phyloP scores from a whole-genome alignment of 2,888 invertebrate genomes.

The Lissonota sp. region DNA sequence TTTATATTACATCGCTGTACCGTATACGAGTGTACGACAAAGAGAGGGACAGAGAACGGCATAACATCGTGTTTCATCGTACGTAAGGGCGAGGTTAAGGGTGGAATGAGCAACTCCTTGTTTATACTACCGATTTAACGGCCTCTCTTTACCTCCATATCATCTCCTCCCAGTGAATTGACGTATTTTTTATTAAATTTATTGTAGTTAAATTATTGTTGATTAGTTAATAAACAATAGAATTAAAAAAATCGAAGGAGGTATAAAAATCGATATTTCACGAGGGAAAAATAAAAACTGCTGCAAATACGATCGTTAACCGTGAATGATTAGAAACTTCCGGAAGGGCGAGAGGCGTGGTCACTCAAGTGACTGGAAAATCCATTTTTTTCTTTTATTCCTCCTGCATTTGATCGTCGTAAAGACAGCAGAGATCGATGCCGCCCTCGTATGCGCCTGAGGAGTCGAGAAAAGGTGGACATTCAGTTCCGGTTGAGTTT shows the following conservation, averaged over 20 bases:
- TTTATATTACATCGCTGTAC: conserved; percentile 38
- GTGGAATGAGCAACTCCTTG: conserved; percentile 24
- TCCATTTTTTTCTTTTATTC: conserved; percentile 22
- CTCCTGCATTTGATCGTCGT: conserved; percentile 2
- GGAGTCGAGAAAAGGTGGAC: no score
- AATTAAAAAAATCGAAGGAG: background rate
- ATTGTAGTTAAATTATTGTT: no score
- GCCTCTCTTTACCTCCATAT: conserved; percentile 76
- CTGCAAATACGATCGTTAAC: conserved; percentile 12
- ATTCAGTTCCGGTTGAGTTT: no score
- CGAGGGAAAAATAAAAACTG: conserved; percentile 1
- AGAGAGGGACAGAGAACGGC: conserved; percentile 60
- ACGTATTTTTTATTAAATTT: no score
- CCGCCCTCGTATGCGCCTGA: conserved; percentile 23
- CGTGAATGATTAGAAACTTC: conserved; percentile 39
- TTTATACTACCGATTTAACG: conserved; percentile 64
- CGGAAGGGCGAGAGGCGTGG: conserved; percentile 53
- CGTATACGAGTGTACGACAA: conserved; percentile 13
- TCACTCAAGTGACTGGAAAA: background rate
- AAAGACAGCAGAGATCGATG: conserved; percentile 8
- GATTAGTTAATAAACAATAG: background rate
- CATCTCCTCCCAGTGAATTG: conserved; percentile 78
- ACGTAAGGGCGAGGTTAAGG: conserved; percentile 1
- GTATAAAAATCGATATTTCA: conserved; percentile 15
- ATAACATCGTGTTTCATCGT: conserved; percentile 25